Evolutionary conservation across 2,113 vertebrate genomes (phyloP).

Genomic region (Cyphomyrus discorhynchus): DNA sequence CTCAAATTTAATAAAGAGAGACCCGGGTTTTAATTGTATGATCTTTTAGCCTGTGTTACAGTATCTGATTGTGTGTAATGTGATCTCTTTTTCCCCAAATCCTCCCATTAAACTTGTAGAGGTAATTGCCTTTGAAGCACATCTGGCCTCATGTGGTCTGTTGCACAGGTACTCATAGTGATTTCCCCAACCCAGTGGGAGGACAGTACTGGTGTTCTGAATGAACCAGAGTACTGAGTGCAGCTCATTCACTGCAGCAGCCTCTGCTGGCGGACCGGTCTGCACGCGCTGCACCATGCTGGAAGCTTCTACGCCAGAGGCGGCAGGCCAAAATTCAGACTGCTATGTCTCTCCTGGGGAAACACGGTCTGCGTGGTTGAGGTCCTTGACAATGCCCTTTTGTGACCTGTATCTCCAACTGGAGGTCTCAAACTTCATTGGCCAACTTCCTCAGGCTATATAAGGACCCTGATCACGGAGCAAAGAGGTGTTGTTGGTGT

Average conservation of each 20-base stretch:
- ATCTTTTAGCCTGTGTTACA: neutral
- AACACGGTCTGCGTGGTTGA: neutral
- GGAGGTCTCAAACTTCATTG: neutral
- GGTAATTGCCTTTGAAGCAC: neutral
- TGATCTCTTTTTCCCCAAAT: neutral
- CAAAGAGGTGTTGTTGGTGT: neutral
- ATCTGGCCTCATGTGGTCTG: neutral
- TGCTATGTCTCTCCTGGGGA: neutral
- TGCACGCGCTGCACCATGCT: neutral
- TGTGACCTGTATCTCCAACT: neutral
- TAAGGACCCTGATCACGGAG: neutral
- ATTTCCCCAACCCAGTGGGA: neutral
- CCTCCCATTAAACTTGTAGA: neutral
- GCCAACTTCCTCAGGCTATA: neutral
- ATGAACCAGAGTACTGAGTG: conserved; percentile 27
- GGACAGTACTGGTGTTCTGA: conserved; percentile 18
- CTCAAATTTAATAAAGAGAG: neutral
- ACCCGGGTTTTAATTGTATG: neutral
- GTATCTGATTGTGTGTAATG: neutral
- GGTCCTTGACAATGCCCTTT: neutral
- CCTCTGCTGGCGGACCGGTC: neutral
- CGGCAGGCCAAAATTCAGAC: neutral
- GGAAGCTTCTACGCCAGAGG: neutral
- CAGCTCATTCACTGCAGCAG: neutral
- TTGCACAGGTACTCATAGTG: neutral